Base-by-base conservation (phyloP, 2,888 invertebrate genomes). In the Drosophila paramelanica region DNA sequence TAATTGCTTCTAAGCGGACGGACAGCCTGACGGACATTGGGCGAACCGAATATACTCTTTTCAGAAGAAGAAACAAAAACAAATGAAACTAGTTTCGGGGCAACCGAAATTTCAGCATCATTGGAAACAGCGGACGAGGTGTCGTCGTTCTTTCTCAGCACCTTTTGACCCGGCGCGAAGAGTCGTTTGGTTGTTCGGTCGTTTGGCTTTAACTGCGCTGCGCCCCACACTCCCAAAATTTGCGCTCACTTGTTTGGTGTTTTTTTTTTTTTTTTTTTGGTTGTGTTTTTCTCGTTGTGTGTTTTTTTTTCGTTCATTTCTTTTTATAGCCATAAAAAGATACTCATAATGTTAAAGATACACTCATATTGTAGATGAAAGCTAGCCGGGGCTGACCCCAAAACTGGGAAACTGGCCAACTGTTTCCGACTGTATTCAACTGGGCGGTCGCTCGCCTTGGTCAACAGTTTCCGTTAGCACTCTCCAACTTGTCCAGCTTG, bases 91-190 rank as follows among this genome's bases (percentile, higher is more conserved):
- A 70, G 83, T 72, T 83, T 84, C 62, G 49, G 60, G 50, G 10
- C 42, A 45, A 31, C 38, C 52, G 56, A 47, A 74, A 73, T 73
- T 73, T 76, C 75, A 76, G 75, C 75, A 76, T 76, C 75, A 74
- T 75, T 61, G 46, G 53, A 5, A 41, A 11, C 41, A 41, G 41
- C 41, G 41, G 36, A 27, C 20, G 27, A 27, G 31, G n/a, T 25
- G 25, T 68, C 42, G 60, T 68, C 46, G 85, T 81, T 71, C 89
- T 84, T 84, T 84, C 84, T 84, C 84, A 84, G 89, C 84, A 84
- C 84, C 84, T 84, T 89, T 89, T 89, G 84, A 84, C 84, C 84
- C 73, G 38, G 20, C 39, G 57, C 46, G 56, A 51, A 60, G 76
- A 75, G 74, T 72, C 56, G 41, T 33, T 70, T 31, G 31, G 11